Conservation (phyloP, 2,888 invertebrate genomes). For the Cloeon dipterum region DNA sequence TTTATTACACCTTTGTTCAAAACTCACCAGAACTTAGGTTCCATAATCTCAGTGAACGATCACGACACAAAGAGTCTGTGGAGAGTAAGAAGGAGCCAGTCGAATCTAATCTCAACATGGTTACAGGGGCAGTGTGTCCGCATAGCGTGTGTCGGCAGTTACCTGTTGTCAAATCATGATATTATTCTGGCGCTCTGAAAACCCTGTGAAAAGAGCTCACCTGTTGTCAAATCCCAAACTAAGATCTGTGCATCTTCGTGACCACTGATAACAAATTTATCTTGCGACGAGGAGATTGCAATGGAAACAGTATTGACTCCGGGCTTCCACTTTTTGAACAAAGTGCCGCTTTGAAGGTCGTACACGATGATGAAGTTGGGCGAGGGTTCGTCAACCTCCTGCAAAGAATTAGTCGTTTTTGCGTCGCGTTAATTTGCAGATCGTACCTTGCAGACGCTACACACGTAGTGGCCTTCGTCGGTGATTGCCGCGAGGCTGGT, state of each 20-base stretch:
- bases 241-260: conserved; percentile 59
- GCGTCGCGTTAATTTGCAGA: not conserved
- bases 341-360: conserved; percentile 69
- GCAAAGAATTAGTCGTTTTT: conserved; percentile 12
- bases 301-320: conserved; percentile 62
- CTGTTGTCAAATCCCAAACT: conserved; percentile 70
- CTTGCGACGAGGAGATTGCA: conserved; percentile 62
- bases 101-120: conserved; percentile 45
- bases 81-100: conserved; percentile 51
- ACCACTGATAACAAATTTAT: conserved; percentile 64
- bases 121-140: conserved; percentile 59
- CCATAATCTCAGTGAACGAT: conserved; percentile 59
- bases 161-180: conserved; percentile 21
- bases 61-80: conserved; percentile 43
- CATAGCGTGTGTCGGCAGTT: conserved; percentile 53
- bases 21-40: conserved; percentile 54
- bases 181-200: not conserved
- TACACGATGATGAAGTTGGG: conserved; percentile 81
- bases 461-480: conserved; percentile 44
- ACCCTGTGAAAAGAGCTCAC: conserved; percentile 17
- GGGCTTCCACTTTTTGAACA: conserved; percentile 84
- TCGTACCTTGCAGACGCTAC: conserved; percentile 24
- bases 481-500: conserved; percentile 68
- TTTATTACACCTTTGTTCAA: no score
- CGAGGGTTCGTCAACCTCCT: conserved; percentile 49